phyloP scores from a whole-genome alignment of 2,888 invertebrate genomes.

The Nemapogon koenigi region DNA sequence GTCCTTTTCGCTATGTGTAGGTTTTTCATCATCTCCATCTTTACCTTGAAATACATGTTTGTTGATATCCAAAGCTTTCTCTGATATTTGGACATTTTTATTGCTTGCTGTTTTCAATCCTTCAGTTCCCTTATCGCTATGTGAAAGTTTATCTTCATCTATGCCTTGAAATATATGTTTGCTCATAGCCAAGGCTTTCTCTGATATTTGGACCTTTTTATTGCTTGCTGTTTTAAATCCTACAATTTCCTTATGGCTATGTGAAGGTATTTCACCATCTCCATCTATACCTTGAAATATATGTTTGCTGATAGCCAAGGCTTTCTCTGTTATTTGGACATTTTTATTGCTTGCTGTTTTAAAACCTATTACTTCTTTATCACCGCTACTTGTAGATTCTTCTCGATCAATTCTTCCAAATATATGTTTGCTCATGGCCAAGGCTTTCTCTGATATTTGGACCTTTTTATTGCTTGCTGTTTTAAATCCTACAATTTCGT shows the following conservation, averaged over 20 bases:
- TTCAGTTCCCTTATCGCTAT: too few species aligned
- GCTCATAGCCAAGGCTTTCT: conserved; percentile 31
- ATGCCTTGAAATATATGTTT: conserved; percentile 32
- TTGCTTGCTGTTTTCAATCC: conserved; percentile 5
- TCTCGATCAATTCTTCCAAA: conserved; percentile 20
- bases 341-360: not conserved
- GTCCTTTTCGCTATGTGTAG: not conserved
- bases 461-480: conserved; percentile 34
- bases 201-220: conserved; percentile 27
- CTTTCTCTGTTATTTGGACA: conserved; percentile 17
- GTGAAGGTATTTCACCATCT: not conserved
- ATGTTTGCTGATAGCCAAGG: conserved; percentile 14
- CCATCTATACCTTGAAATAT: conserved; percentile 6
- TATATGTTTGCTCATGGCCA: conserved; percentile 21
- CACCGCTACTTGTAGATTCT: conserved; percentile 21
- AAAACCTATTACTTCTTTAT: conserved; percentile 8
- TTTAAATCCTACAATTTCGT: conserved; percentile 25
- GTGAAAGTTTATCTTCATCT: too few species aligned
- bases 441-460: conserved; percentile 22
- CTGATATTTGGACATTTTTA: conserved; percentile 24
- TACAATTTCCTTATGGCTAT: conserved; percentile 14
- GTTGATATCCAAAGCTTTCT: conserved; percentile 32
- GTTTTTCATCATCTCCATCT: not conserved
- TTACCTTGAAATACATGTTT: conserved; percentile 30
- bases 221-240: conserved; percentile 36